Evolutionary conservation across 2,113 vertebrate species (phyloP).

Genomic region (Numida meleagris): DNA sequence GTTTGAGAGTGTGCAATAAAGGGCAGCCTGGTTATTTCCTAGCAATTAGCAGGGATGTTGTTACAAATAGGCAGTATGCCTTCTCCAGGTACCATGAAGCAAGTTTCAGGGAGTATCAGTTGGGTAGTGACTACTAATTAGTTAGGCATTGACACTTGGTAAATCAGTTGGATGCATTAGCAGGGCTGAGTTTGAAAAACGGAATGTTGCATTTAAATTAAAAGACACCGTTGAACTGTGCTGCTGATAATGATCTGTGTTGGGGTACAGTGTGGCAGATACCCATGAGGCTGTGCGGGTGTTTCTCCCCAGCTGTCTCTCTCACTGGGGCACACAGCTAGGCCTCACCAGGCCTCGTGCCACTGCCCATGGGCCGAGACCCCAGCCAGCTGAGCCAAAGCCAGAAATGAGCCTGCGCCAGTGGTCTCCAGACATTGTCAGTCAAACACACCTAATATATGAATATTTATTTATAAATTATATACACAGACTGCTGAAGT

Average conservation of each 20-base stretch:
- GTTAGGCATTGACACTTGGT: neutral
- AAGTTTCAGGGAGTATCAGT: neutral
- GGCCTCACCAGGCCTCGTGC: neutral
- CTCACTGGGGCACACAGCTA: neutral
- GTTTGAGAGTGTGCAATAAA: neutral
- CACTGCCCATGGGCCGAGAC: neutral
- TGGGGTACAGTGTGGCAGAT: neutral
- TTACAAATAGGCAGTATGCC: neutral
- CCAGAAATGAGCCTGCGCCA: neutral
- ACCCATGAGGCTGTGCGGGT: neutral
- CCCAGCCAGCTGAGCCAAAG: accelerated
- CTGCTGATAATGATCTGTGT: neutral
- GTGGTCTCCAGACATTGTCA: neutral
- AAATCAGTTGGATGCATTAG: neutral
- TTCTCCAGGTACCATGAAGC: neutral
- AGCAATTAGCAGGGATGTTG: neutral
- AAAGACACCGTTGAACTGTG: neutral
- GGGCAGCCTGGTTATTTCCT: neutral
- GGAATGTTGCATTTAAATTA: neutral
- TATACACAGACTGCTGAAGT: neutral
- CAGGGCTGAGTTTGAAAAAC: neutral
- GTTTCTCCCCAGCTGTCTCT: neutral
- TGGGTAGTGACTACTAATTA: neutral
- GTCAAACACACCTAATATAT: accelerated
- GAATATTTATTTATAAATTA: neutral